phyloP scores from a whole-genome alignment of 2,888 invertebrate genomes.

The Ephialtes manifestator region DNA sequence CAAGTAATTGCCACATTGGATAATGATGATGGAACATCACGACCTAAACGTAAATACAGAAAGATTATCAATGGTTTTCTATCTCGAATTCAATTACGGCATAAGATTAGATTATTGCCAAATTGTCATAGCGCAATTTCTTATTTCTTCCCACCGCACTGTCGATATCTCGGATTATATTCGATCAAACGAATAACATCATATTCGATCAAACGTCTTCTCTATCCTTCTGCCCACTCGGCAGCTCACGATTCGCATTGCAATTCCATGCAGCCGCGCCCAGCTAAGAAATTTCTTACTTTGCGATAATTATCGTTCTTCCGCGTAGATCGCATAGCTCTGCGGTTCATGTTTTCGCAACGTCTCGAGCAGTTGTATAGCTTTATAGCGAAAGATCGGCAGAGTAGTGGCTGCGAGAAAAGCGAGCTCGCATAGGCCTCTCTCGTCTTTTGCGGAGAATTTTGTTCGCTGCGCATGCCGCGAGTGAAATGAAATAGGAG shows the following conservation, averaged over 20 bases:
- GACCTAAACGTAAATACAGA: not conserved
- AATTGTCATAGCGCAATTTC: constrained; percentile 39
- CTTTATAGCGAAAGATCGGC: constrained; percentile 53
- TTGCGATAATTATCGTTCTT: constrained; percentile 68
- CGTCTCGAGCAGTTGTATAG: constrained; percentile 12
- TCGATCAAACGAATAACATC: constrained; percentile 44
- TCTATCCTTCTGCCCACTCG: constrained; percentile 33
- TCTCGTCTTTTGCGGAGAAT: constrained; percentile 47
- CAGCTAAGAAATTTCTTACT: constrained; percentile 65
- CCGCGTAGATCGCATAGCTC: constrained; percentile 59
- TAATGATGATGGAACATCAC: not conserved
- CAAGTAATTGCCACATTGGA: not conserved
- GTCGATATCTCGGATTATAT: constrained; percentile 34
- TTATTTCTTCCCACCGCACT: constrained; percentile 18
- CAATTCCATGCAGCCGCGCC: constrained; percentile 60
- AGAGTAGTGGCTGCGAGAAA: constrained; percentile 28
- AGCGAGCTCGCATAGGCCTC: constrained; percentile 26
- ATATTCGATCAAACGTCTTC: constrained; percentile 41
- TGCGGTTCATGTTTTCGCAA: constrained; percentile 58
- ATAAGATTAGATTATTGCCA: constrained; percentile 34
- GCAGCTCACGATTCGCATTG: constrained; percentile 64
- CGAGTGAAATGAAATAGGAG: constrained; percentile 61
- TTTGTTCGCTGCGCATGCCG: constrained; percentile 30
- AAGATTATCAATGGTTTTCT: constrained; percentile 26
- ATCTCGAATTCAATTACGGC: constrained; percentile 46